These are phyloP conservation scores for Phylloscopus trochilus DNA, from an alignment of 2,113 vertebrate genomes.

Conservation along the genomic window DNA sequence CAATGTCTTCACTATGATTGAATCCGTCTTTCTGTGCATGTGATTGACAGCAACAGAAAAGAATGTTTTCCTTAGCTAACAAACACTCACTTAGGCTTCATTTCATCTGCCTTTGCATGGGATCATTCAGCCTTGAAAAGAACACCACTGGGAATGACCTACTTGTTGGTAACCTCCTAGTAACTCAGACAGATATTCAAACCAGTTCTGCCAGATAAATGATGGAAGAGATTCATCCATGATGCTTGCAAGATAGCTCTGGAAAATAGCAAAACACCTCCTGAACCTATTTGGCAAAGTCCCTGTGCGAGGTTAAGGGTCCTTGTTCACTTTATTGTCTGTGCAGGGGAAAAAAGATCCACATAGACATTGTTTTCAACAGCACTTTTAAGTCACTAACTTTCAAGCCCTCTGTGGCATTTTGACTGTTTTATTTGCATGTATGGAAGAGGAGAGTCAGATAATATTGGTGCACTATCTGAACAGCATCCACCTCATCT, in stretches of 20 bases:
- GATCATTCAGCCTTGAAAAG: not conserved
- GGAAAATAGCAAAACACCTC: not conserved
- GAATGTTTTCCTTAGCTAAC: constrained; percentile 1
- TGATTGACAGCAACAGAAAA: constrained; percentile 16
- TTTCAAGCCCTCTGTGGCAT: not conserved
- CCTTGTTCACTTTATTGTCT: not conserved
- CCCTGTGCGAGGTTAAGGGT: not conserved
- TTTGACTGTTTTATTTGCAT: not conserved
- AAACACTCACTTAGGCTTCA: not conserved
- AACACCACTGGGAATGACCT: not conserved
- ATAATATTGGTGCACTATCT: not conserved
- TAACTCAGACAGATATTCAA: not conserved
- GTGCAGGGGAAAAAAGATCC: not conserved
- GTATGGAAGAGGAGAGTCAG: not conserved
- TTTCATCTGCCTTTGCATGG: not conserved
- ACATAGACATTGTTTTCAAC: not conserved
- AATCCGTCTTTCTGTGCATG: not conserved
- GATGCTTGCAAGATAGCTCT: not conserved
- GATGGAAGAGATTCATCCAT: not conserved
- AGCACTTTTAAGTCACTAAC: not conserved
- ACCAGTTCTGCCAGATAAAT: not conserved
- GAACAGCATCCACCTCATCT: not conserved
- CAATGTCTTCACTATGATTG: constrained; percentile 35
- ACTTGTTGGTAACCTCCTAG: not conserved
- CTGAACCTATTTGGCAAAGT: not conserved